Evolutionary conservation across 2,113 vertebrate species (phyloP).

Genomic region (Pseudorhombus dupliciocellatus): DNA sequence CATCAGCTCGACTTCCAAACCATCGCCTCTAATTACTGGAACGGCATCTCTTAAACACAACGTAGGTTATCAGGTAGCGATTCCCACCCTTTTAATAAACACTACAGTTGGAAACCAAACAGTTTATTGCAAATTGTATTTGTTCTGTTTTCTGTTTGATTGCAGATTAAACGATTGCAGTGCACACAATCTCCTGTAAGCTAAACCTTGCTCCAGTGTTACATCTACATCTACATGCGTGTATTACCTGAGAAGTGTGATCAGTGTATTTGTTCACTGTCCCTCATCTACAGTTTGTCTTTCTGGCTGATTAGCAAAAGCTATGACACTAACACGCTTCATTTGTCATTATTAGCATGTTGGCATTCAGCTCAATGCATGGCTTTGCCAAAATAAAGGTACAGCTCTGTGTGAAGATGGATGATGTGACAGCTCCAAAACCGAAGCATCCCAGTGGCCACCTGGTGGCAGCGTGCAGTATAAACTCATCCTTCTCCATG

Average conservation of each 20-base stretch:
- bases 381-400: too few relatives aligned
- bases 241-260: neutral
- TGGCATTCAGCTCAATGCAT: too few relatives aligned
- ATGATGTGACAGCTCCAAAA: too few relatives aligned
- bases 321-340: neutral
- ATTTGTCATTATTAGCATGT: too few relatives aligned
- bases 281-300: too few relatives aligned
- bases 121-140: neutral
- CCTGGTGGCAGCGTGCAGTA: too few relatives aligned
- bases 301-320: neutral
- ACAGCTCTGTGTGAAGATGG: too few relatives aligned
- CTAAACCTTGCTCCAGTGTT: neutral
- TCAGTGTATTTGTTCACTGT: too few relatives aligned
- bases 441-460: too few relatives aligned
- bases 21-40: neutral
- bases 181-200: neutral
- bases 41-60: neutral
- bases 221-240: neutral
- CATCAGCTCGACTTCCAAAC: neutral
- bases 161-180: neutral
- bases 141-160: neutral
- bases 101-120: constrained; percentile 11
- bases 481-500: too few relatives aligned
- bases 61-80: neutral
- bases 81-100: constrained; percentile 21